Conservation (phyloP, 2,888 invertebrate species). For the Axea sp. region DNA sequence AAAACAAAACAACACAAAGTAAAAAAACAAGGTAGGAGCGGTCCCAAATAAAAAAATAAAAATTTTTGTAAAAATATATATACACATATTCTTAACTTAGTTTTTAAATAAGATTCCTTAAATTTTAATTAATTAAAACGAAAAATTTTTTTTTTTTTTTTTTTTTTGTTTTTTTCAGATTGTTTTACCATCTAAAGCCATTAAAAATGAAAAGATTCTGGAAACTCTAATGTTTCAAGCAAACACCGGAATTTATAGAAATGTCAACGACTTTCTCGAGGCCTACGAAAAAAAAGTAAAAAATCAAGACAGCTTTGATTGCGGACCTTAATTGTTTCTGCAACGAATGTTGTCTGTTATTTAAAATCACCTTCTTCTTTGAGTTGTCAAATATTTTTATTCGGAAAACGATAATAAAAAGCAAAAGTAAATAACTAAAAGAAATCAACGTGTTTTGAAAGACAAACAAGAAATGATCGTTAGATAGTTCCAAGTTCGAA, state of each 20-base stretch:
- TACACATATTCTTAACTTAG: no score
- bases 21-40: no score
- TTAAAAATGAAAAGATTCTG: slow-evolving; percentile 93
- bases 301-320: slow-evolving; percentile 94
- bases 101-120: no score
- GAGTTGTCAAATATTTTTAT: no score
- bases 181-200: slow-evolving; percentile 94
- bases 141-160: no score
- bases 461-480: slow-evolving; percentile 3
- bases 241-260: slow-evolving; percentile 94
- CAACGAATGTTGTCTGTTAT: no score
- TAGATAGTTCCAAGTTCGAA: slow-evolving; percentile 18
- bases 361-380: no score
- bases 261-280: slow-evolving; percentile 92
- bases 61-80: no score
- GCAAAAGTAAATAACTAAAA: background rate
- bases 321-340: slow-evolving; percentile 85
- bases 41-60: no score
- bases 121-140: no score
- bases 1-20: no score
- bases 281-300: slow-evolving; percentile 92
- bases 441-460: background rate
- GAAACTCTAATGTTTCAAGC: slow-evolving; percentile 96
- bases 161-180: slow-evolving; percentile 80
- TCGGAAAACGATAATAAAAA: background rate